Evolutionary conservation across 1,140 invertebrate species (phyloP), one percentile per base, ranked within the genome.

Genomic region (Sinella curviseta): DNA sequence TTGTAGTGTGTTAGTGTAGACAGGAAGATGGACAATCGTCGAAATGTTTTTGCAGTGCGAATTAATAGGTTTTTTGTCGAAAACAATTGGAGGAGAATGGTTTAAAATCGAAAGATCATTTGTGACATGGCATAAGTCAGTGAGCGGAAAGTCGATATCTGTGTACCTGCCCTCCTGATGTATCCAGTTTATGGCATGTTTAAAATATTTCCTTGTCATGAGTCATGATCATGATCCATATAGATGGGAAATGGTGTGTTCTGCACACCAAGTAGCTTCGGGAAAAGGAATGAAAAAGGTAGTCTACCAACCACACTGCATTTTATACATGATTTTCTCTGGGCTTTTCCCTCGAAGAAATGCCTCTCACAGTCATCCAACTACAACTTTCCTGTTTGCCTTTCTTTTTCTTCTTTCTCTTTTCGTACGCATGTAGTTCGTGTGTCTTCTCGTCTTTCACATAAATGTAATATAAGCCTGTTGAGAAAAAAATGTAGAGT

Each of bases 201-300:
- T 60, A 60, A 60, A 60, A 60, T 14, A 60, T 60, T 60, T 60
- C 55, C 55, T 60, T 60, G 55, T 60, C 55, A 60, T 60, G 55
- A 60, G 28, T 33, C 31, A 33, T 70, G 65, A 70, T 70, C 65
- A 70, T 70, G 65, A 70, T 70, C 65, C 65, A 70, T 70, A 70
- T 60, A 60, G 57, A 60, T 60, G 57, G 57, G 57, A 60, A 60
- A 60, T 26, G 57, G 57, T 60, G 57, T 60, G 57, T 60, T 60
- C 24, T 60, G 57, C 57, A 60, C 57, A 60, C 57, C 12, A 33
- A 31, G 65, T 70, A 70, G 65, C 31, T n/a, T n/a, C n/a, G 31
- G 26, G 30, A 70, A n/a, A 70, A 70, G 31, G 26, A 70, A n/a
- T 33, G 12, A 33, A 31, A 12, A 70, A 33, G 31, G 26, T 65